phyloP scores from a whole-genome alignment of 2,113 vertebrate species.

The Dascyllus trimaculatus region DNA sequence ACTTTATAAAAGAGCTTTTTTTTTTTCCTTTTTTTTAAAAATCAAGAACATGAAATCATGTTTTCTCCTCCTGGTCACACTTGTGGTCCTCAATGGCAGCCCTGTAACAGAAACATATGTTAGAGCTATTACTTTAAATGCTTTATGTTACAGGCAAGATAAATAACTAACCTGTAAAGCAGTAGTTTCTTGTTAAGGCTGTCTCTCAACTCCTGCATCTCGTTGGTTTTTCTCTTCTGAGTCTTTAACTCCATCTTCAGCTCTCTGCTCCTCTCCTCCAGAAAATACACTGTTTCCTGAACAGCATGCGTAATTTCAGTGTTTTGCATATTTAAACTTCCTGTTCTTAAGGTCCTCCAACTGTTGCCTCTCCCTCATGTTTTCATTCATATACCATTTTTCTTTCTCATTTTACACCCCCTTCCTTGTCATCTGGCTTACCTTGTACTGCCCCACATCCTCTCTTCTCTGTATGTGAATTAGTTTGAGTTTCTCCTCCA shows the following conservation, averaged over 20 bases:
- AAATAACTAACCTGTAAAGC: conserved; percentile 86
- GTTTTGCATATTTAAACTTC: neutral
- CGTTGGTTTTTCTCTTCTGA: conserved; percentile 91
- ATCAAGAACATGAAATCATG: conserved; percentile 30
- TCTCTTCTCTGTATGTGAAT: conserved; percentile 87
- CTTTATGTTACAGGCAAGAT: neutral
- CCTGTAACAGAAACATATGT: conserved; percentile 50
- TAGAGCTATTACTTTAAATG: neutral
- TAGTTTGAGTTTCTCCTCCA: conserved; percentile 91
- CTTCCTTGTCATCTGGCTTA: conserved; percentile 58
- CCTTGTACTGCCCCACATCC: conserved; percentile 89
- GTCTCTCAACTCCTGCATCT: conserved; percentile 88
- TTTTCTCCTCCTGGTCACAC: conserved; percentile 29
- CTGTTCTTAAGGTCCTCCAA: neutral
- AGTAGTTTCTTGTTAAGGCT: conserved; percentile 87
- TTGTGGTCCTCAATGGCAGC: conserved; percentile 40
- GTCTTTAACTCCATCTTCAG: conserved; percentile 89
- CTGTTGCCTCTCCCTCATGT: neutral
- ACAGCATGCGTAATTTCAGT: neutral
- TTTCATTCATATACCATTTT: too few relatives aligned
- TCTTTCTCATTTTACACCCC: too few relatives aligned
- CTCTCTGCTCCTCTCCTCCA: conserved; percentile 90
- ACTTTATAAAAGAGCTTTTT: neutral
- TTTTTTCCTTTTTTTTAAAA: too few relatives aligned
- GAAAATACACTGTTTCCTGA: conserved; percentile 85